Percentiles rank a stretch among this genome's conserved stretches.
Conservation (phyloP, 2,888 invertebrate genomes). For the Perizoma flavofasciatum region DNA sequence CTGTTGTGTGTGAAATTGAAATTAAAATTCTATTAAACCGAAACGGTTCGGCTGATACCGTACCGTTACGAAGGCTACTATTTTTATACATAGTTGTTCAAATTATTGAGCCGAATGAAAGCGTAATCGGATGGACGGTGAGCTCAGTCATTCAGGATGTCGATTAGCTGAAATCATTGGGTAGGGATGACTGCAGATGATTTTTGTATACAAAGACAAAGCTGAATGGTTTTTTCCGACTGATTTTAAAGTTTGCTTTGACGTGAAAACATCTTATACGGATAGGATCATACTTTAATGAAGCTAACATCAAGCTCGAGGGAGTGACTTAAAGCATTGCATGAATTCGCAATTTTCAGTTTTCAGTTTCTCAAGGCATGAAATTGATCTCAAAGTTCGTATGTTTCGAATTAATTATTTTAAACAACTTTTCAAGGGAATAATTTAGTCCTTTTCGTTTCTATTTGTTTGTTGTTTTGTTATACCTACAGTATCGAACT, state of each 20-base stretch:
- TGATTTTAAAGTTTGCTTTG: not conserved
- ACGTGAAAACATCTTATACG: not conserved
- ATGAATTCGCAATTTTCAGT: too few relatives aligned
- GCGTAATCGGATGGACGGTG: conserved; percentile 35
- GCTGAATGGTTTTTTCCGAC: conserved; percentile 6
- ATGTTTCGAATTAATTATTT: too few relatives aligned
- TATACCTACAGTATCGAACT: too few relatives aligned
- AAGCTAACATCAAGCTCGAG: too few relatives aligned
- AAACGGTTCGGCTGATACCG: conserved; percentile 49
- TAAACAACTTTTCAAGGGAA: too few relatives aligned
- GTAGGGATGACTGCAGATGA: conserved; percentile 27
- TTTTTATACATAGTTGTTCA: conserved; percentile 43
- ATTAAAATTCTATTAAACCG: conserved; percentile 78
- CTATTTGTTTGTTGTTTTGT: too few relatives aligned
- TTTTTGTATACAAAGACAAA: conserved; percentile 17
- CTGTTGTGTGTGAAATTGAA: conserved; percentile 77
- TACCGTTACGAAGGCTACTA: conserved; percentile 23
- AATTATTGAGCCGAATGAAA: conserved; percentile 35
- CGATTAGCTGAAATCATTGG: conserved; percentile 29
- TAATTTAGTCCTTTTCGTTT: too few relatives aligned
- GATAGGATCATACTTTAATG: too few relatives aligned
- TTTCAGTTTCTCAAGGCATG: too few relatives aligned
- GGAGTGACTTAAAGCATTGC: too few relatives aligned
- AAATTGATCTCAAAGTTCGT: too few relatives aligned
- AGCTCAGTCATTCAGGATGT: conserved; percentile 31